Evolutionary conservation across 2,113 vertebrate species (phyloP), one percentile per base, ranked within the genome.

Genomic region (Calypte anna): DNA sequence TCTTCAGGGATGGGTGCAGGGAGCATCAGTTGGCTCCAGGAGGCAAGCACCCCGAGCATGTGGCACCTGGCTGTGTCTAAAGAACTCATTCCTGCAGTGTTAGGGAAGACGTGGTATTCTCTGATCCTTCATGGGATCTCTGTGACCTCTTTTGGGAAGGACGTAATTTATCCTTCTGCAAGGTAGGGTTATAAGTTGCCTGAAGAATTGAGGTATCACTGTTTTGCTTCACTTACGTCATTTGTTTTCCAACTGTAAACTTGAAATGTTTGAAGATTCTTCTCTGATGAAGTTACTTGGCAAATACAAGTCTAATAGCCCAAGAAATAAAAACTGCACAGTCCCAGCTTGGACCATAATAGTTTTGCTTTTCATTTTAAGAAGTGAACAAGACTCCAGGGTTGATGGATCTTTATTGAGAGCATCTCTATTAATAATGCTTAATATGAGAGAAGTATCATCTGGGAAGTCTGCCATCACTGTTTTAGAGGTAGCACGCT

Each of bases 351-450:
- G 44, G 88, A 23, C 55, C 58, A 30, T 53, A 58, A 14, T 77
- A 55, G 57, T 82, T 90, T 73, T 80, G 22, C 22, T 86, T 86
- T 75, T 62, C 33, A 80, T 94, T 88, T 90, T 80, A 69, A 92
- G 25, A 30, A 40, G 21, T 69, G 55, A 92, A 8, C 23, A 58
- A 51, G 55, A 70, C 51, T 80, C 21, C 14, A 25, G 22, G 31
- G 22, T 64, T 82, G 59, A 50, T 72, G 6, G 53, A 22, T 77
- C 64, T 88, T 90, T 84, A 48, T 57, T 50, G 91, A 86, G 51
- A 86, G 43, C n/a, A 58, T 73, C 18, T 25, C 73, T 80, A 30
- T 80, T 92, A 83, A 77, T 92, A 79, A 50, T 19, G 28, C 33
- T 70, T 62, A 62, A 61, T 69, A 12, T 10, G 20, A 86, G 24